These are phyloP conservation scores for Pyralis farinalis DNA, from an alignment of 2,888 invertebrate species.

Conservation along the genomic window DNA sequence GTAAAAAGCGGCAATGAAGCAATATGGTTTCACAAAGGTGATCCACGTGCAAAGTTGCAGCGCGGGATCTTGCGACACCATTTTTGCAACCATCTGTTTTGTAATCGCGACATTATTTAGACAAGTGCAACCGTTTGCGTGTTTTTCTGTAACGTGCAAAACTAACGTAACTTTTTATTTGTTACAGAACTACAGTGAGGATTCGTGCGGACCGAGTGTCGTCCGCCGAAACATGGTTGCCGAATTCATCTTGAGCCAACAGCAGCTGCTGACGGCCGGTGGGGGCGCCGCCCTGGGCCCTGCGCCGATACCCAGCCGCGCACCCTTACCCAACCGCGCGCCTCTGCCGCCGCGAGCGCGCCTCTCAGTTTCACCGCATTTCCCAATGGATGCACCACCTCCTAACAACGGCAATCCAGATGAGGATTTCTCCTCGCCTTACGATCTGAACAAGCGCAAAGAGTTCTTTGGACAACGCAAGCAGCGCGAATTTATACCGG, in stretches of 20 bases:
- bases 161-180: conserved; percentile 55
- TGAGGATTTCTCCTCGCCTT: conserved; percentile 70
- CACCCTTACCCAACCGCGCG: conserved; percentile 55
- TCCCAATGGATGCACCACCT: conserved; percentile 70
- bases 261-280: conserved; percentile 65
- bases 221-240: conserved; percentile 92
- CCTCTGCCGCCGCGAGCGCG: conserved; percentile 58
- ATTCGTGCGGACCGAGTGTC: conserved; percentile 69
- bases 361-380: conserved; percentile 67
- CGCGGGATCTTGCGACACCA: conserved; percentile 60
- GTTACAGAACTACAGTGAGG: conserved; percentile 73
- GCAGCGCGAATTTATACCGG: conserved; percentile 97
- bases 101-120: conserved; percentile 51
- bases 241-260: conserved; percentile 90
- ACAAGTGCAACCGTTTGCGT: conserved; percentile 41
- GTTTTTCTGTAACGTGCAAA: conserved; percentile 33
- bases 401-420: conserved; percentile 42
- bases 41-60: conserved; percentile 61
- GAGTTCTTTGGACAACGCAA: conserved; percentile 95
- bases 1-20: conserved; percentile 60
- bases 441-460: conserved; percentile 86
- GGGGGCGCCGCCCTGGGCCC: conserved; percentile 61
- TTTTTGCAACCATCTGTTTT: conserved; percentile 62
- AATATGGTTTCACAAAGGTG: conserved; percentile 64
- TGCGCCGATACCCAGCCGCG: conserved; percentile 54